phyloP scores from a whole-genome alignment of 2,113 vertebrate species.

The Hucho hucho region DNA sequence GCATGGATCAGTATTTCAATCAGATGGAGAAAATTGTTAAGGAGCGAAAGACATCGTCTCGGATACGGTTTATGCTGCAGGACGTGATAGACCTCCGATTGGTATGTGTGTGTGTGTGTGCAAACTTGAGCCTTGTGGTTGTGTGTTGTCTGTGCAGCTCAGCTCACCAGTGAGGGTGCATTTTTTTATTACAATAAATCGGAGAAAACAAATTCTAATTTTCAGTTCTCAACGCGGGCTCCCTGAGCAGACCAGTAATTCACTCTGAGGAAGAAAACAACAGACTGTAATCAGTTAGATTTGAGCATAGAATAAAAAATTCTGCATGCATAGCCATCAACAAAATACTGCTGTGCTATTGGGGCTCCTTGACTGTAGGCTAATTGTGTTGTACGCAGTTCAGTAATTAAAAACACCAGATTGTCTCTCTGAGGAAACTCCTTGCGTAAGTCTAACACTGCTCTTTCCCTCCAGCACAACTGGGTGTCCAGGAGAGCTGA shows the following conservation, averaged over 20 bases:
- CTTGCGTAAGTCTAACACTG: too few species aligned
- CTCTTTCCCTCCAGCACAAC: conserved; percentile 72
- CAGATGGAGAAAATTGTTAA: conserved; percentile 99
- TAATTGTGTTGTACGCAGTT: too few species aligned
- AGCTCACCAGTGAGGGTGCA: not conserved
- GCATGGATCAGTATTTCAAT: conserved; percentile 98
- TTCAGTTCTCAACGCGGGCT: too few species aligned
- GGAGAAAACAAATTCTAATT: too few species aligned
- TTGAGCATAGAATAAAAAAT: too few species aligned
- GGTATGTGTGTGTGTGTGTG: conserved; percentile 73
- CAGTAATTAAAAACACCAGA: not conserved
- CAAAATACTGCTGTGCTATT: too few species aligned
- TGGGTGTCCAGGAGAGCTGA: conserved; percentile 95
- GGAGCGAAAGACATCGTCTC: conserved; percentile 94
- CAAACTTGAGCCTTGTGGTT: not conserved
- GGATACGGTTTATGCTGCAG: conserved; percentile 97
- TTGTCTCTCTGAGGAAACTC: not conserved
- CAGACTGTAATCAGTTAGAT: too few species aligned
- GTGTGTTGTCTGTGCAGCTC: not conserved
- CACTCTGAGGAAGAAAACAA: too few species aligned
- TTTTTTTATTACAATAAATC: too few species aligned
- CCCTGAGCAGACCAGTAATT: too few species aligned
- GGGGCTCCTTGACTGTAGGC: too few species aligned
- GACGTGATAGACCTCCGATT: conserved; percentile 93
- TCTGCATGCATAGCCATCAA: too few species aligned